Conservation (phyloP, 2,797 vertebrate species). For the Gobio occitaniae region DNA sequence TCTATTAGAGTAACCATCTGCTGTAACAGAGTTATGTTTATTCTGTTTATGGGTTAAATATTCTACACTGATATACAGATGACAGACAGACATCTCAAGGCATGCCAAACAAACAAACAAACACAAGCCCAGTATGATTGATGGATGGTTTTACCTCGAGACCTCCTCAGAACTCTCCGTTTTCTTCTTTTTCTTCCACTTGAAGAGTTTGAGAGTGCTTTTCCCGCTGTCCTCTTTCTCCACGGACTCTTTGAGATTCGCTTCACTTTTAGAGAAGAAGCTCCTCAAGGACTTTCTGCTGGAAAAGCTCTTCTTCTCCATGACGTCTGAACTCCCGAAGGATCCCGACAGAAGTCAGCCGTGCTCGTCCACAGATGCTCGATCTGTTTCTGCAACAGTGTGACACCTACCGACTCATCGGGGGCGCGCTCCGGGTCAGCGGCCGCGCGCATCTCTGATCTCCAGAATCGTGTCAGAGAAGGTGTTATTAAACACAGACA, state of each 20-base stretch:
- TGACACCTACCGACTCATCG: no score
- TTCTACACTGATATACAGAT: background rate
- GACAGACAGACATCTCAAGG: background rate
- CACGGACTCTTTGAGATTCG: slow-evolving; percentile 42
- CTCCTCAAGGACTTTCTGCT: slow-evolving; percentile 50
- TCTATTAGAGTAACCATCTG: background rate
- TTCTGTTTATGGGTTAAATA: background rate
- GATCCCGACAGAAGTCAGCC: no score
- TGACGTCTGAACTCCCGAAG: background rate
- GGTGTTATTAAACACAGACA: no score
- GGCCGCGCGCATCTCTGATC: no score
- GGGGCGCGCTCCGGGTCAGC: no score
- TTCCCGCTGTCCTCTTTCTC: slow-evolving; percentile 20
- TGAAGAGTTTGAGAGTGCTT: slow-evolving; percentile 37
- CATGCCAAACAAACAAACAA: no score
- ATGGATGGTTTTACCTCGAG: slow-evolving; percentile 4
- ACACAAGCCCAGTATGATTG: no score
- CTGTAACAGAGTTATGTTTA: background rate
- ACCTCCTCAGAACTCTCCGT: background rate
- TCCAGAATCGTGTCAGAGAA: no score
- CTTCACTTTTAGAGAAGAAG: slow-evolving; percentile 62
- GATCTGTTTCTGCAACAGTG: no score
- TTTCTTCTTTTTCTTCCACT: slow-evolving; percentile 57
- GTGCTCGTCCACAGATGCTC: no score
- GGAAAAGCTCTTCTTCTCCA: slow-evolving; percentile 48